These are phyloP conservation scores for Nezara viridula DNA, from an alignment of 2,888 invertebrate species.

Conservation along the genomic window DNA sequence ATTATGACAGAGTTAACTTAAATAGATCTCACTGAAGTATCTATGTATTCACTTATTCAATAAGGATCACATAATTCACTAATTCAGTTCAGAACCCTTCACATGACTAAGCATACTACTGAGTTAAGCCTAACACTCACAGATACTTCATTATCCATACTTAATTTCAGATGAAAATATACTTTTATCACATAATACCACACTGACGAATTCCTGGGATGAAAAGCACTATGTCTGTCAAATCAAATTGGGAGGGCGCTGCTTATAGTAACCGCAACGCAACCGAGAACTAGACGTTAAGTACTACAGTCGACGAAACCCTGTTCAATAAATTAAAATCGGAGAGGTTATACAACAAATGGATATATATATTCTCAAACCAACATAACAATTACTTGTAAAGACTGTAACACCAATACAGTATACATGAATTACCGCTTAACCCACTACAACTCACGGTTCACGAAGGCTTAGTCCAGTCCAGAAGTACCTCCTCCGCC, in stretches of 20 bases:
- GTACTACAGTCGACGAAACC: neutral
- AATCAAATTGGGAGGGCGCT: neutral
- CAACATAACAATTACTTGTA: neutral
- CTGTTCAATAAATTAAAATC: constrained; percentile 32
- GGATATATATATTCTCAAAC: neutral
- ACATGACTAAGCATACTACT: neutral
- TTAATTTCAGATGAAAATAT: neutral
- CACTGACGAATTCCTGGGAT: neutral
- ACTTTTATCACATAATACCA: constrained; percentile 19
- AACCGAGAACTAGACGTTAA: neutral
- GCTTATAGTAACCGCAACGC: neutral
- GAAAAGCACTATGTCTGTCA: constrained; percentile 16
- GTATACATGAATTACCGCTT: constrained; percentile 35
- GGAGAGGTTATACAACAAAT: neutral
- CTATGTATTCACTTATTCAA: neutral
- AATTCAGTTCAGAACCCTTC: neutral
- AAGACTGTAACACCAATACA: neutral
- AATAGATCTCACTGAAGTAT: constrained; percentile 20
- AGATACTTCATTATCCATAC: neutral
- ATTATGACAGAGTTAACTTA: neutral
- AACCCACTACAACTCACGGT: constrained; percentile 39
- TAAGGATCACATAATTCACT: neutral
- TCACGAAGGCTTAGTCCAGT: neutral
- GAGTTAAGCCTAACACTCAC: constrained; percentile 20
- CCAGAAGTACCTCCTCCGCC: neutral